Percentiles rank a stretch among this genome's conserved stretches.
Conservation (phyloP, 2,888 invertebrate species). For the Rotaria sp. region DNA sequence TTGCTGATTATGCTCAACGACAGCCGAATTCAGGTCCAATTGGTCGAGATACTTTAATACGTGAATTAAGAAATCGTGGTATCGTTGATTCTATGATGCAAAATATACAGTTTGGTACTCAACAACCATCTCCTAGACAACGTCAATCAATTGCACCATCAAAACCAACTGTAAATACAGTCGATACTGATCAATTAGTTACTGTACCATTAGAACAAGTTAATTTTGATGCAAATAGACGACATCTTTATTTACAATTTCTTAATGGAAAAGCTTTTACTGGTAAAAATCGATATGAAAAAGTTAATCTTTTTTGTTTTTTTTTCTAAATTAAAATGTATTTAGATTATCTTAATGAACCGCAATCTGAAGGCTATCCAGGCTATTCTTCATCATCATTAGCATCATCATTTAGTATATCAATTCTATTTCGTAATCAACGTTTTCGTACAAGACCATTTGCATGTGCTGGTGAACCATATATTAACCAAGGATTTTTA, state of each 20-base stretch:
- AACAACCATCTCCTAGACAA: slow-evolving; percentile 32
- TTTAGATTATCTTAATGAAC: slow-evolving; percentile 51
- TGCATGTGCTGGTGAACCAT: slow-evolving; percentile 53
- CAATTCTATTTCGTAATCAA: slow-evolving; percentile 52
- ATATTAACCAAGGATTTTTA: slow-evolving; percentile 52
- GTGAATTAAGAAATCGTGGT: slow-evolving; percentile 34
- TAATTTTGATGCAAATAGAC: slow-evolving; percentile 50
- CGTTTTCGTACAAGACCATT: slow-evolving; percentile 51
- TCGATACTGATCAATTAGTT: slow-evolving; percentile 46
- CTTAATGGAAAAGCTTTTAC: slow-evolving; percentile 51
- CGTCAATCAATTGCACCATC: slow-evolving; percentile 29
- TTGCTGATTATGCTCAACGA: not conserved
- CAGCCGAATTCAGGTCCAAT: not conserved
- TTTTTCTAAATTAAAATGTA: not conserved
- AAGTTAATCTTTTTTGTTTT: not conserved
- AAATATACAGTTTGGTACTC: slow-evolving; percentile 34
- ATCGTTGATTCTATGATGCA: slow-evolving; percentile 37
- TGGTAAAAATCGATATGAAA: not conserved
- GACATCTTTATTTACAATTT: slow-evolving; percentile 51
- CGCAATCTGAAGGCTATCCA: slow-evolving; percentile 43
- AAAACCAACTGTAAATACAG: slow-evolving; percentile 48
- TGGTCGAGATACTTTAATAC: slow-evolving; percentile 15
- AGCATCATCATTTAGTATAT: slow-evolving; percentile 49
- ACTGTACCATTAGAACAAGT: slow-evolving; percentile 34
- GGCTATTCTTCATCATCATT: slow-evolving; percentile 14